Conservation (phyloP, 2,113 vertebrate genomes). For the Colinus virginianus region DNA sequence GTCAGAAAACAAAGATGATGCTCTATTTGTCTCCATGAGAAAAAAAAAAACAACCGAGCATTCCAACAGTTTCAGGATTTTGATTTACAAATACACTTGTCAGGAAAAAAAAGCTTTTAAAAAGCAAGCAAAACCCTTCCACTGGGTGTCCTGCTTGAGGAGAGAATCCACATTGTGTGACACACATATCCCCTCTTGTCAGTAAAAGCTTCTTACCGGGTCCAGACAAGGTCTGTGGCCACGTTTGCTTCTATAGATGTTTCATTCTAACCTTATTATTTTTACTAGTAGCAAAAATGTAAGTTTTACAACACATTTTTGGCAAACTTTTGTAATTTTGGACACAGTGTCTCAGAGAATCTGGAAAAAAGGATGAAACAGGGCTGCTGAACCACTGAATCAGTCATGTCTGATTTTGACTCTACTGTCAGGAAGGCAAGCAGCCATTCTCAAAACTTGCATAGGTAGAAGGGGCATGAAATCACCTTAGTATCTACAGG, state of each 20-base stretch:
- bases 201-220: background rate
- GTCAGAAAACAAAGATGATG: background rate
- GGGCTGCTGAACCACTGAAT: background rate
- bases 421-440: background rate
- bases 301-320: background rate
- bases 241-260: background rate
- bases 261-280: background rate
- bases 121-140: background rate
- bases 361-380: background rate
- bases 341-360: background rate
- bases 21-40: background rate
- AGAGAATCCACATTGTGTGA: background rate
- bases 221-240: background rate
- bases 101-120: background rate
- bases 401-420: background rate
- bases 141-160: background rate
- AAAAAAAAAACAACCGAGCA: background rate
- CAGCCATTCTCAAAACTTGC: background rate
- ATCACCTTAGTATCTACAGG: background rate
- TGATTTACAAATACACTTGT: background rate
- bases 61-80: background rate
- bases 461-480: background rate
- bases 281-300: background rate
- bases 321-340: background rate
- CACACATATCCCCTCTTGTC: background rate